A percentile compares a stretch with the other conserved stretches of the same genome.
Conservation (phyloP, 2,888 invertebrate genomes). For the Drosophila neotestacea region DNA sequence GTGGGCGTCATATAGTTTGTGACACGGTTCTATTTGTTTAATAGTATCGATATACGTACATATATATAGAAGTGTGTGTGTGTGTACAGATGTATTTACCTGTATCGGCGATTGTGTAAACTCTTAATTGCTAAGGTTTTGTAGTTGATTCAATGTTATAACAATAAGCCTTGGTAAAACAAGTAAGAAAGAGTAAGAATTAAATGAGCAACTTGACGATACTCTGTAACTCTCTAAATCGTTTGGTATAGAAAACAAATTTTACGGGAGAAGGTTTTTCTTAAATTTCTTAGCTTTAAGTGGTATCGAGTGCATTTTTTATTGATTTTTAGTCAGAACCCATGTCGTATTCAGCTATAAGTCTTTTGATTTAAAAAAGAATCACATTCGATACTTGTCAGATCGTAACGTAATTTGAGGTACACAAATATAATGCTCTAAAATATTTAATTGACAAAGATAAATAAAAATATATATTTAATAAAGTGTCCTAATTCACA, state of each 20-base stretch:
- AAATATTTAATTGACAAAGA: background rate
- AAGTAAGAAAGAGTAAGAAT: background rate
- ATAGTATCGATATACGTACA: conserved; percentile 18
- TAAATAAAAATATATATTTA: background rate
- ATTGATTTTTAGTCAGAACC: too few relatives aligned
- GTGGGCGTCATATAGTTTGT: conserved; percentile 64
- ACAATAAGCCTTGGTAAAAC: conserved; percentile 49
- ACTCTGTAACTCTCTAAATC: conserved; percentile 1
- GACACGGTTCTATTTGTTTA: conserved; percentile 54
- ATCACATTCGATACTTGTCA: too few relatives aligned
- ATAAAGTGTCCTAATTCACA: background rate
- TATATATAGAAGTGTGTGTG: conserved; percentile 11
- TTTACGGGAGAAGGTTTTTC: too few relatives aligned
- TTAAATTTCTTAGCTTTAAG: too few relatives aligned
- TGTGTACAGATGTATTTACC: conserved; percentile 14
- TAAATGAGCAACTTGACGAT: background rate
- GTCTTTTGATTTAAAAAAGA: too few relatives aligned
- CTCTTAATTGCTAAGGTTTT: conserved; percentile 52
- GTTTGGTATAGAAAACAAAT: too few relatives aligned
- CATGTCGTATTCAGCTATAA: too few relatives aligned
- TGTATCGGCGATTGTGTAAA: conserved; percentile 57
- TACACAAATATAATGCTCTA: background rate
- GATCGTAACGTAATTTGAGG: background rate
- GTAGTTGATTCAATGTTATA: conserved; percentile 50
- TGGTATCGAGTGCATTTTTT: too few relatives aligned